Evolutionary conservation across 2,797 vertebrate species (phyloP).

Genomic region (Threskiornis aethiopicus): DNA sequence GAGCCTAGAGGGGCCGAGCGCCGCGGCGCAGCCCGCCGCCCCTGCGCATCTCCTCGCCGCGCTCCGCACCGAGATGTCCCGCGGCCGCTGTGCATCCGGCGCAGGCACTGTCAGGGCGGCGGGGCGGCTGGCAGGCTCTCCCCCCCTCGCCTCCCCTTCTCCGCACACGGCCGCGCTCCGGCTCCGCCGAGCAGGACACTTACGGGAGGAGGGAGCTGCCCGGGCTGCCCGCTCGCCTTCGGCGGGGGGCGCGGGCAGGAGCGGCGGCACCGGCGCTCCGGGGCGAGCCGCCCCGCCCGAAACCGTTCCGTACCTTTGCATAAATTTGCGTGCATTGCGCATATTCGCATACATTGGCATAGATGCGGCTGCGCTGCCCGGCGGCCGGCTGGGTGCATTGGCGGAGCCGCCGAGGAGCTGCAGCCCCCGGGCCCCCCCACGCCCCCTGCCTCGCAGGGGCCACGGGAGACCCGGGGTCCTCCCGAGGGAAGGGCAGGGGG

Average conservation of each 20-base stretch:
- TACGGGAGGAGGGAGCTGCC: slow-evolving; percentile 42
- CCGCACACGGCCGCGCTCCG: slow-evolving; percentile 13
- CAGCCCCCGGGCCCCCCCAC: background rate
- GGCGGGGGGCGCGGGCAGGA: background rate
- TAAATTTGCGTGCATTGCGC: background rate
- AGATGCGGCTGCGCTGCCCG: background rate
- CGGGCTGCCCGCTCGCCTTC: slow-evolving; percentile 11
- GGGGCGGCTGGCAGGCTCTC: background rate
- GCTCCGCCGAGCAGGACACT: slow-evolving; percentile 65
- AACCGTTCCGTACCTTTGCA: background rate
- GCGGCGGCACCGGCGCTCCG: background rate
- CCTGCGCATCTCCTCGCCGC: slow-evolving; percentile 60
- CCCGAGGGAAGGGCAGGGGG: background rate
- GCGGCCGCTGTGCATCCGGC: slow-evolving; percentile 37
- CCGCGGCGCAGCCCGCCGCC: slow-evolving; percentile 39
- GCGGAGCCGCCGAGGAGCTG: background rate
- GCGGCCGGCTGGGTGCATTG: background rate
- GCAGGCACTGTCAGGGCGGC: slow-evolving; percentile 16
- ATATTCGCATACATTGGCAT: background rate
- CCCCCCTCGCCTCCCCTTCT: slow-evolving; percentile 11
- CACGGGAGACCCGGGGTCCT: background rate
- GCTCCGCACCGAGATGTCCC: slow-evolving; percentile 42
- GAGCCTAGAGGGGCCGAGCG: slow-evolving; percentile 63
- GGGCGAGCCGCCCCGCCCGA: background rate
- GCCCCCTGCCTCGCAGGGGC: too few relatives aligned